Evolutionary conservation across 2,888 invertebrate species (phyloP).

Genomic region (Aspidapion aeneum): DNA sequence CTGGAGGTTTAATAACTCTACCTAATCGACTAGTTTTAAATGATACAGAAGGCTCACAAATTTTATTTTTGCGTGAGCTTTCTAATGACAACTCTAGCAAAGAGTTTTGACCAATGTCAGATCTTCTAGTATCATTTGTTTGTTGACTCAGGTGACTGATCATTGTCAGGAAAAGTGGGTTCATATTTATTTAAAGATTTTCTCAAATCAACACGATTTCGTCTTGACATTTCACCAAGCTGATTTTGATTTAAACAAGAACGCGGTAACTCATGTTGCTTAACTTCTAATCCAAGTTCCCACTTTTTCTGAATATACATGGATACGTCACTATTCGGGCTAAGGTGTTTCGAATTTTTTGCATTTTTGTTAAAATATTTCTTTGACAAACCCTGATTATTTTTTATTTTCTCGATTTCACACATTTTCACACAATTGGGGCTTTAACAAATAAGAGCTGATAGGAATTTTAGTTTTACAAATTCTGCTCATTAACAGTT

Average conservation of each 20-base stretch:
- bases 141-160: background rate
- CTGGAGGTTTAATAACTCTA: too few relatives aligned
- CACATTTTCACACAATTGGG: conserved; percentile 9
- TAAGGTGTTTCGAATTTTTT: background rate
- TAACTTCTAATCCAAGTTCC: background rate
- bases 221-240: too few relatives aligned
- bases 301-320: background rate
- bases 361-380: background rate
- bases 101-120: background rate
- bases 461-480: conserved; percentile 21
- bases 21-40: too few relatives aligned
- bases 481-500: conserved; percentile 14
- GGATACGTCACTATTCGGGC: background rate
- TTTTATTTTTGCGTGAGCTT: background rate
- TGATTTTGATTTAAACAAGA: too few relatives aligned
- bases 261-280: background rate
- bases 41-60: too few relatives aligned
- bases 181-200: background rate
- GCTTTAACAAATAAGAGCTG: conserved; percentile 10
- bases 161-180: background rate
- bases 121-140: background rate
- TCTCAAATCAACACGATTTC: too few relatives aligned
- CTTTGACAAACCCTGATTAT: background rate
- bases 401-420: background rate
- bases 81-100: background rate